A percentile compares a stretch with the other conserved stretches of the same genome.
These are phyloP conservation scores for Phytoseiulus persimilis DNA, from an alignment of 2,888 invertebrate species.

Conservation along the genomic window DNA sequence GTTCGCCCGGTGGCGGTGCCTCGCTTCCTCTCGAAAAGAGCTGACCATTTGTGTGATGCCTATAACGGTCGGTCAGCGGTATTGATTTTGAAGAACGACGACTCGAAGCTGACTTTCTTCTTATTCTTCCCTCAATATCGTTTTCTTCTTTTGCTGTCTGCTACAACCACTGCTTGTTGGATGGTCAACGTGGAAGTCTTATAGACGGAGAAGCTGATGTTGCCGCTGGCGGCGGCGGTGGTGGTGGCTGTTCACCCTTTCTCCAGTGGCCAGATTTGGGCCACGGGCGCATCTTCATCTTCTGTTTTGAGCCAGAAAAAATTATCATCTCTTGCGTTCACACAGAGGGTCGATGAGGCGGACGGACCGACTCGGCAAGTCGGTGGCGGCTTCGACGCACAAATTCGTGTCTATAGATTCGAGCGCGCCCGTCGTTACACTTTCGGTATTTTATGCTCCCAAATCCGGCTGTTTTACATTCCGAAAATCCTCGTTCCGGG, in stretches of 20 bases:
- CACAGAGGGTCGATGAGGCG: neutral
- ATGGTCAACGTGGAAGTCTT: neutral
- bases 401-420: too few relatives aligned
- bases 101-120: neutral
- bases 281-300: neutral
- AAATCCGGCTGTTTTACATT: too few relatives aligned
- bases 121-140: neutral
- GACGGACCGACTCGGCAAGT: neutral
- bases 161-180: neutral
- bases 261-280: neutral
- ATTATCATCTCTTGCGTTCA: neutral
- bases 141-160: neutral
- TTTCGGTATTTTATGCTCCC: too few relatives aligned
- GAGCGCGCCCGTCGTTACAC: too few relatives aligned
- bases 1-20: neutral
- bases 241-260: neutral
- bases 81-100: neutral
- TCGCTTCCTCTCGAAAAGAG: neutral
- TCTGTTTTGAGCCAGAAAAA: slow-evolving; percentile 5
- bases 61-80: neutral
- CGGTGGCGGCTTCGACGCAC: neutral
- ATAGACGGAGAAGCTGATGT: neutral
- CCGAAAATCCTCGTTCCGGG: too few relatives aligned
- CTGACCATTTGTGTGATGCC: neutral
- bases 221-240: neutral